phyloP scores from a whole-genome alignment of 2,888 invertebrate genomes.

The Sphecodes monilicornis region DNA sequence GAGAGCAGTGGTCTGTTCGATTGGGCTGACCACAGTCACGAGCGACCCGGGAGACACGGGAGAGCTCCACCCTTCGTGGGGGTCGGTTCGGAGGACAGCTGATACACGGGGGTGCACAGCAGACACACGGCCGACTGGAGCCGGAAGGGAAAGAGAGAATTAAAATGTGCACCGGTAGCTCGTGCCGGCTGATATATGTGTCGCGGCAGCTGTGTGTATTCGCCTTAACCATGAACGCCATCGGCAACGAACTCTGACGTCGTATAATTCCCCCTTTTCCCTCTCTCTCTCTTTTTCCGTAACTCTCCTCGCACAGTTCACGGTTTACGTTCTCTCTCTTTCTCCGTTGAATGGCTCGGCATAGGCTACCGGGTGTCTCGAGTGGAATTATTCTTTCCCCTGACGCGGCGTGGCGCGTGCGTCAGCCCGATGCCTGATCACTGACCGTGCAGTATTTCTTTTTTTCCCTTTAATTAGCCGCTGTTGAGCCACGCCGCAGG shows the following conservation, averaged over 20 bases:
- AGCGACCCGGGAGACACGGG: constrained; percentile 26
- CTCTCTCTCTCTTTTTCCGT: constrained; percentile 38
- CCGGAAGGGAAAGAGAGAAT: constrained; percentile 64
- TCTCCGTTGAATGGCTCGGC: not conserved
- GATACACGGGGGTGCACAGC: constrained; percentile 67
- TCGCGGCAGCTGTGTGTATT: constrained; percentile 71
- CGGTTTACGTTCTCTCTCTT: constrained; percentile 36
- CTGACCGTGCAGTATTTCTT: constrained; percentile 18
- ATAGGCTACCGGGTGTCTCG: constrained; percentile 59
- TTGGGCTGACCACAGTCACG: constrained; percentile 61
- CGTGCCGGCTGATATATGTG: constrained; percentile 78
- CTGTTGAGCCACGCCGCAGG: not conserved
- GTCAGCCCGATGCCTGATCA: not conserved
- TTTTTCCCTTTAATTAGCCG: not conserved
- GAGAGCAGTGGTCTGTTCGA: constrained; percentile 54
- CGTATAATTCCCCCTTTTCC: constrained; percentile 54
- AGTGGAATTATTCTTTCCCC: constrained; percentile 17
- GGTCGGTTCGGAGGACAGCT: constrained; percentile 74
- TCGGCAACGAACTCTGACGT: constrained; percentile 58
- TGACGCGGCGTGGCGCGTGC: not conserved
- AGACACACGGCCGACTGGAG: constrained; percentile 34
- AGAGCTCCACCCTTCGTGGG: constrained; percentile 33
- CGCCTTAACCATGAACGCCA: constrained; percentile 66
- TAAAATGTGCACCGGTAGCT: constrained; percentile 77
- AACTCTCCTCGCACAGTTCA: constrained; percentile 21